A percentile compares a stretch with the other conserved stretches of the same genome.
Evolutionary conservation across 1,140 invertebrate genomes (phyloP).

Genomic region (Globodera ellingtonae): DNA sequence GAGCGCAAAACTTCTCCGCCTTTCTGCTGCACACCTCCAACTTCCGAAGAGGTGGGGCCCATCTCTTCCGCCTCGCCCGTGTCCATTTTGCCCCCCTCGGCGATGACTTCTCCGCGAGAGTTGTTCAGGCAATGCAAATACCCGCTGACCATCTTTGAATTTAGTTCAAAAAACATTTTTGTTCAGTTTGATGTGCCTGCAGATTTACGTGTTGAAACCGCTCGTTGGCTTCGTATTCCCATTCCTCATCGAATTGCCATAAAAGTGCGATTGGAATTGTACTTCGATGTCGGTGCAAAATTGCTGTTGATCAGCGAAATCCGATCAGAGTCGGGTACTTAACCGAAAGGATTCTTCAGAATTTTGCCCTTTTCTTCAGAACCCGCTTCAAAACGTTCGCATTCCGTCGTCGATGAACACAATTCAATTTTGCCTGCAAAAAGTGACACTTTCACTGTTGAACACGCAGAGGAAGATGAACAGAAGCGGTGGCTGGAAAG

Average conservation of each 20-base stretch:
- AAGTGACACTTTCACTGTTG: neutral
- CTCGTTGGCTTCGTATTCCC: conserved; percentile 49
- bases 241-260: conserved; percentile 40
- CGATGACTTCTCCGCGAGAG: conserved; percentile 14
- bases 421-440: neutral
- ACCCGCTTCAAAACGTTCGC: neutral
- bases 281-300: conserved; percentile 39
- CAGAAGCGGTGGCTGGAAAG: neutral
- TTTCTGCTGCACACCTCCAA: conserved; percentile 81
- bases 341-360: neutral
- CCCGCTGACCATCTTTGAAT: neutral
- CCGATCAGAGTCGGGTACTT: conserved; percentile 39
- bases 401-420: neutral
- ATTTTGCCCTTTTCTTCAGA: neutral
- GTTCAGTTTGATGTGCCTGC: conserved; percentile 38
- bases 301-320: conserved; percentile 51
- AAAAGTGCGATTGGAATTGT: conserved; percentile 37
- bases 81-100: conserved; percentile 30
- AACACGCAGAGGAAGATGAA: neutral
- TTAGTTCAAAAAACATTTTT: neutral
- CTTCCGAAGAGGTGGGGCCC: conserved; percentile 17
- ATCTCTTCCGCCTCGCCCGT: conserved; percentile 33
- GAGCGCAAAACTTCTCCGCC: conserved; percentile 80
- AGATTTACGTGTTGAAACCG: conserved; percentile 32
- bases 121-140: conserved; percentile 10